Conservation (phyloP, 2,888 invertebrate genomes). For the Protodeltote pygarga region DNA sequence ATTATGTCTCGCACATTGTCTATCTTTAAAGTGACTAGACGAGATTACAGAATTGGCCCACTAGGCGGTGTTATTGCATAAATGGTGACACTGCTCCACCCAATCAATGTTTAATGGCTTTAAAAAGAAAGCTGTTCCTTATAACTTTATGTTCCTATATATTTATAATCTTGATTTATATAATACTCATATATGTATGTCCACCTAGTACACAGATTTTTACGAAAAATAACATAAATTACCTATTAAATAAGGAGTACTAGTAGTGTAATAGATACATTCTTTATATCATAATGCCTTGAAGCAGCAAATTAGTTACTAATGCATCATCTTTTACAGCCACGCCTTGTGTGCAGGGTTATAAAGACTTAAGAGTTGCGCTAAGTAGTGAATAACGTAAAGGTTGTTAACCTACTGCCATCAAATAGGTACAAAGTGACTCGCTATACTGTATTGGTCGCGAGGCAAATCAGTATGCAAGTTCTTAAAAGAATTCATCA, state of each 20-base stretch:
- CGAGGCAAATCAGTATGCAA: constrained; percentile 4
- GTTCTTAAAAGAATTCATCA: constrained; percentile 21
- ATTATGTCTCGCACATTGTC: constrained; percentile 26
- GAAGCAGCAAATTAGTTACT: constrained; percentile 20
- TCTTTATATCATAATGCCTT: neutral
- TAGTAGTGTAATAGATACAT: constrained; percentile 7
- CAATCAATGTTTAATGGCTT: constrained; percentile 44
- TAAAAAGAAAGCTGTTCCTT: constrained; percentile 41
- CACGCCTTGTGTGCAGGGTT: neutral
- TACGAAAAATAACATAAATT: no score
- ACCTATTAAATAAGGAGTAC: constrained; percentile 2
- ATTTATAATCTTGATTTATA: constrained; percentile 27
- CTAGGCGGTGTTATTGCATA: constrained; percentile 39
- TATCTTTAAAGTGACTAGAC: constrained; percentile 36
- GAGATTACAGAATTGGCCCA: constrained; percentile 45
- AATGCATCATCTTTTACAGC: neutral
- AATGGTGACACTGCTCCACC: constrained; percentile 42
- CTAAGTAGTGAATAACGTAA: constrained; percentile 8
- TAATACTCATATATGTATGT: constrained; percentile 15
- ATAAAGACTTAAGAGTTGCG: constrained; percentile 1
- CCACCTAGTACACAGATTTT: no score
- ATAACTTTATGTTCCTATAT: constrained; percentile 21
- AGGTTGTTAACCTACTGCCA: constrained; percentile 21
- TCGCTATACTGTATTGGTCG: constrained; percentile 4
- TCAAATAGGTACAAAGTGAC: constrained; percentile 4